Conservation (phyloP, 2,797 vertebrate species). For the Intellagama lesueurii region DNA sequence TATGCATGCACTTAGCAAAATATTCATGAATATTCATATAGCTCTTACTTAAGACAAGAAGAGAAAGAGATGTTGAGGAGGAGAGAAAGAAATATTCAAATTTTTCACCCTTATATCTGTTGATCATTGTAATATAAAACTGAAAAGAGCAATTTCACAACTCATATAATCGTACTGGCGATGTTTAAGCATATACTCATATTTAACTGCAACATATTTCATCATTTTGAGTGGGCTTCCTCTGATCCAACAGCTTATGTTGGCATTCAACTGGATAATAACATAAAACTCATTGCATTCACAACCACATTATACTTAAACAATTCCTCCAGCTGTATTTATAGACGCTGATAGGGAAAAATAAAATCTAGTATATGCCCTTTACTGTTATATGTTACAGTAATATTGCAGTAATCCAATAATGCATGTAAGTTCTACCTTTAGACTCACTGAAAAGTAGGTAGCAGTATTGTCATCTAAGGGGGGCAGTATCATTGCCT, state of each 20-base stretch:
- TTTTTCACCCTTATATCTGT: slow-evolving; percentile 5
- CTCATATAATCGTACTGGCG: background rate
- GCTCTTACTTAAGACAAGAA: slow-evolving; percentile 54
- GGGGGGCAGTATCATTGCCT: background rate
- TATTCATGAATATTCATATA: slow-evolving; percentile 31
- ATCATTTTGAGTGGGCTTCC: background rate
- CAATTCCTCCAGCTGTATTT: background rate
- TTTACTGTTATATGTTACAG: background rate
- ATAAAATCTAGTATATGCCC: rapidly evolving
- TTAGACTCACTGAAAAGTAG: background rate
- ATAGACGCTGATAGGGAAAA: background rate
- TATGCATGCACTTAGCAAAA: slow-evolving; percentile 39
- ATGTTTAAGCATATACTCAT: background rate
- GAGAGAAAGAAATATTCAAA: slow-evolving; percentile 58
- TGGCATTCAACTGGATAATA: background rate
- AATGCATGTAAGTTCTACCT: background rate
- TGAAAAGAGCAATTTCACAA: background rate
- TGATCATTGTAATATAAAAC: rapidly evolving
- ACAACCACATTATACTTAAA: slow-evolving; percentile 10
- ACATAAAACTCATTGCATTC: slow-evolving; percentile 1
- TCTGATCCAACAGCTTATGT: background rate
- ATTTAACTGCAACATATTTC: background rate
- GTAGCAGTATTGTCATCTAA: background rate
- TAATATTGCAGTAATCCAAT: slow-evolving; percentile 14
- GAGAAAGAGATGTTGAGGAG: slow-evolving; percentile 44